Percentiles rank a stretch among this genome's conserved stretches.
Conservation (phyloP, 2,113 vertebrate species). For the Carollia perspicillata region DNA sequence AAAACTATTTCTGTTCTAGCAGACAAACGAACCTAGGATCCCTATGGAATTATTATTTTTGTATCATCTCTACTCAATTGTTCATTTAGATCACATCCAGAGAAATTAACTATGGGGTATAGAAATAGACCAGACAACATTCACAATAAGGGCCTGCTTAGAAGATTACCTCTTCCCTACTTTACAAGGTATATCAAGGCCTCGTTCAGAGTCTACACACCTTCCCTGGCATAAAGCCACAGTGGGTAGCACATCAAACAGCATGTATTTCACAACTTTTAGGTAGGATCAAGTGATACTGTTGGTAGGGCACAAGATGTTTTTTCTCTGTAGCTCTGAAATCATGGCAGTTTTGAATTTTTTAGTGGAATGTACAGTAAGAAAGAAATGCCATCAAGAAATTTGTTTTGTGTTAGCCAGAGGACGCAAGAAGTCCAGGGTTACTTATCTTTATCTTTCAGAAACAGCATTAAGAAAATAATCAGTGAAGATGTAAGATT, state of each 20-base stretch:
- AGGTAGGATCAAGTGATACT: conserved; percentile 63
- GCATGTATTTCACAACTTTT: conserved; percentile 46
- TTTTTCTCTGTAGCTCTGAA: conserved; percentile 67
- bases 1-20: not conserved
- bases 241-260: conserved; percentile 64
- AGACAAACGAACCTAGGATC: not conserved
- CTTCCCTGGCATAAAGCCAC: not conserved
- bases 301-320: conserved; percentile 65
- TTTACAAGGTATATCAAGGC: conserved; percentile 63
- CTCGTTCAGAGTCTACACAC: conserved; percentile 50
- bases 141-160: conserved; percentile 29
- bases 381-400: conserved; percentile 49
- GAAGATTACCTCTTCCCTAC: conserved; percentile 53
- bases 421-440: not conserved
- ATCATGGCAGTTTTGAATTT: conserved; percentile 70
- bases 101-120: conserved; percentile 40
- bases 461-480: not conserved
- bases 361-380: conserved; percentile 61
- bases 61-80: not conserved
- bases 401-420: conserved; percentile 29
- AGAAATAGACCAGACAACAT: conserved; percentile 1
- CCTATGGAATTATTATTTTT: conserved; percentile 36
- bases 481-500: not conserved
- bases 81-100: not conserved
- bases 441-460: not conserved